A percentile compares a stretch with the other conserved stretches of the same genome.
Evolutionary conservation across 1,140 invertebrate genomes (phyloP).

Genomic region (Nilaparvata lugens): DNA sequence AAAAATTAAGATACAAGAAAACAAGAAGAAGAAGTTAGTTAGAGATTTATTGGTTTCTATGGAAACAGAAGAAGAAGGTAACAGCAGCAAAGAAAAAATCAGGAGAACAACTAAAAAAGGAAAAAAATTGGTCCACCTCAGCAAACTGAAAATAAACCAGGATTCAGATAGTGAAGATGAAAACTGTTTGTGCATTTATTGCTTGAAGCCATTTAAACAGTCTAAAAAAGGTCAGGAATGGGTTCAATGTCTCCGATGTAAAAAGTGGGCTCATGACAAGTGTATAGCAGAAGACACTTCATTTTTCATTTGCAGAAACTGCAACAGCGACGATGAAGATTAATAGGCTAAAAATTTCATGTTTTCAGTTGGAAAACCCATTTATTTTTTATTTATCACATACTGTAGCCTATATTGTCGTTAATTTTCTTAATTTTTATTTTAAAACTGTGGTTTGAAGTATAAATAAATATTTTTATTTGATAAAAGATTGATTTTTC

Average conservation of each 20-base stretch:
- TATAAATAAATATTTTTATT: background rate
- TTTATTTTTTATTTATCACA: background rate
- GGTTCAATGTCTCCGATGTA: background rate
- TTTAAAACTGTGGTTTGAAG: background rate
- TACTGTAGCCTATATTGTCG: no score
- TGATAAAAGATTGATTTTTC: background rate
- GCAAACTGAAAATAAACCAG: background rate
- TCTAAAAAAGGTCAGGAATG: background rate
- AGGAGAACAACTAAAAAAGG: background rate
- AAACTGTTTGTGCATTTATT: background rate
- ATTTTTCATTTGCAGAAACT: background rate
- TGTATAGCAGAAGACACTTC: background rate
- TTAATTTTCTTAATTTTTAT: background rate
- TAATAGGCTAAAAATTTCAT: background rate
- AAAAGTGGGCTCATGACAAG: background rate
- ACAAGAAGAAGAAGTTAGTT: background rate
- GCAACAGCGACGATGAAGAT: constrained; percentile 1
- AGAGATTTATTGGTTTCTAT: background rate
- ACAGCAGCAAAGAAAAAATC: background rate
- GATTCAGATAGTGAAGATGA: constrained; percentile 1
- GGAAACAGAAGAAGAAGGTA: background rate
- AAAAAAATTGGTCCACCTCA: background rate
- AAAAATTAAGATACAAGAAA: constrained; percentile 7
- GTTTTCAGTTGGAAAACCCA: background rate
- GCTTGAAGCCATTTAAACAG: background rate